These are phyloP conservation scores for Pelecanoides urinatrix DNA, from an alignment of 2,113 vertebrate species.

Conservation along the genomic window DNA sequence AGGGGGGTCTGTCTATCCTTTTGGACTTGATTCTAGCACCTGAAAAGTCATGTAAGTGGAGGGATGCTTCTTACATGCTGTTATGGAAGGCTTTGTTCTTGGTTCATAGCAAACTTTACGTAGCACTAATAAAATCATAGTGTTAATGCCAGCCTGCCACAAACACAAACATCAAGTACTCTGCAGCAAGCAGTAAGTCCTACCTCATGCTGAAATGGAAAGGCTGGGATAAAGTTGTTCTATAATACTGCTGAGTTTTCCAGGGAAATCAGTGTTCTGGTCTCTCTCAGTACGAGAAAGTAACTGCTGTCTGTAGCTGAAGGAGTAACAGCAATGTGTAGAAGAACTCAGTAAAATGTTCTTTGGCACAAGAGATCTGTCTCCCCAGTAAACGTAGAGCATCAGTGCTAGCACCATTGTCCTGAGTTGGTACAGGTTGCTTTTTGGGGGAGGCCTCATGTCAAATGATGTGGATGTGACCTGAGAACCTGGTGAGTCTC, in stretches of 20 bases:
- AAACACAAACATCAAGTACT: background rate
- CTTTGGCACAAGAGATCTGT: background rate
- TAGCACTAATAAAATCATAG: background rate
- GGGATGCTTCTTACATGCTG: background rate
- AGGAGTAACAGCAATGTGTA: background rate
- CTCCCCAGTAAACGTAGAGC: background rate
- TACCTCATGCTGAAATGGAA: background rate
- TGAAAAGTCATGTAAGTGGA: background rate
- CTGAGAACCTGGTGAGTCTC: background rate
- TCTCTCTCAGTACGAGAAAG: background rate
- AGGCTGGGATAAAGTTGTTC: background rate
- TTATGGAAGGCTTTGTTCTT: background rate
- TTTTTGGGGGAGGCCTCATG: background rate
- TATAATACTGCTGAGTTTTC: background rate
- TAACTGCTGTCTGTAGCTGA: background rate
- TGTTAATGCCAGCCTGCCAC: background rate
- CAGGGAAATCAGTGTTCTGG: background rate
- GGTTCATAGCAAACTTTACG: background rate
- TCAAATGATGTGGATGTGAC: background rate
- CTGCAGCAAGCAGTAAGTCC: background rate
- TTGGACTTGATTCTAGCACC: background rate
- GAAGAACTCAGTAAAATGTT: background rate
- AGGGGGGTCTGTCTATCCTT: background rate
- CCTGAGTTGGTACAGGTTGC: background rate
- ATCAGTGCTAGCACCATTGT: background rate